These are phyloP conservation scores for Melospiza melodia DNA, from an alignment of 2,113 vertebrate species.

Conservation along the genomic window DNA sequence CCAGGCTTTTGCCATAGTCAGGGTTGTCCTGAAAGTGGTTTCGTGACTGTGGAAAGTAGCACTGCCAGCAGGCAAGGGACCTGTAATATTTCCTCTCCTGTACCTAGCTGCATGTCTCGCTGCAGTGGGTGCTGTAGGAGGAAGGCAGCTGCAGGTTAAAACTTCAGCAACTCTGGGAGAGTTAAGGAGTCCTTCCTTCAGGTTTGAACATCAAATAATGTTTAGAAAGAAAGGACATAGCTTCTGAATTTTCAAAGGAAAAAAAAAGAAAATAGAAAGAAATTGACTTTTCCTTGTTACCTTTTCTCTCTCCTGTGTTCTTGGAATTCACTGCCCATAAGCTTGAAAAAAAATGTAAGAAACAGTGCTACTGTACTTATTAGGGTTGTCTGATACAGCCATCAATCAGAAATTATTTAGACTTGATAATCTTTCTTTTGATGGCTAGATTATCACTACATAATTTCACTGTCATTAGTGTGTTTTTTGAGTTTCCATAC, in stretches of 20 bases:
- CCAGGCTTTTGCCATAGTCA: background rate
- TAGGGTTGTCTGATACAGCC: background rate
- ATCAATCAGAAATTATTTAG: background rate
- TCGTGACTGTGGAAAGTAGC: accelerated
- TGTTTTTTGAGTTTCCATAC: background rate
- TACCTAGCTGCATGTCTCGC: accelerated
- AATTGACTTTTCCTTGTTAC: background rate
- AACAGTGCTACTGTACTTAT: accelerated
- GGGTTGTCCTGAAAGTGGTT: background rate
- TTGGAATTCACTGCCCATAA: background rate
- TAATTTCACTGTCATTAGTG: background rate
- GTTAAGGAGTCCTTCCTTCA: background rate
- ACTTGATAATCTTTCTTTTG: background rate
- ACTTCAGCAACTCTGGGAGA: background rate
- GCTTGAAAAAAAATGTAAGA: background rate
- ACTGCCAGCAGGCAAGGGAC: background rate
- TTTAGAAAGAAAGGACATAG: background rate
- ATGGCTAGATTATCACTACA: background rate
- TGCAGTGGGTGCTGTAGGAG: background rate
- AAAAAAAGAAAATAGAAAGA: background rate
- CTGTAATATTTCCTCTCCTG: background rate
- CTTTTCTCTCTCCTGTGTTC: background rate
- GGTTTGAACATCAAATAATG: background rate
- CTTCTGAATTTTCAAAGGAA: background rate
- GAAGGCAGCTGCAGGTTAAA: background rate